Conservation (phyloP, 2,888 invertebrate genomes). For the Drosophila rellima region DNA sequence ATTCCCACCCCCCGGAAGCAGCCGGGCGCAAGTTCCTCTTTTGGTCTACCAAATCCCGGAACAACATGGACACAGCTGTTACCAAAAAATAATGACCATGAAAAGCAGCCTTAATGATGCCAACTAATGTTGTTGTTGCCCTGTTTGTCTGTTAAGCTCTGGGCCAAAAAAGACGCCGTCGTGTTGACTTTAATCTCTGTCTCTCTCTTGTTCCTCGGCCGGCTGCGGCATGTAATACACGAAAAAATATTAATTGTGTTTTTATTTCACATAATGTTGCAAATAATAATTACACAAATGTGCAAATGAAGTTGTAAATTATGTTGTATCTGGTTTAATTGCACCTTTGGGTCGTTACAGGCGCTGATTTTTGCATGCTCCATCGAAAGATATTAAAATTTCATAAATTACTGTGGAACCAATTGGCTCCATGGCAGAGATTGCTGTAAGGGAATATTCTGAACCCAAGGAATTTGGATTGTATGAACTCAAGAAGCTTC, state of each 20-base stretch:
- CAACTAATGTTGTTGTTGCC: constrained; percentile 78
- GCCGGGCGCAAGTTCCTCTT: constrained; percentile 34
- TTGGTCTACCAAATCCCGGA: constrained; percentile 65
- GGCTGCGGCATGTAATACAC: constrained; percentile 52
- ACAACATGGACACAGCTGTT: constrained; percentile 84
- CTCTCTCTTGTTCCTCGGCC: constrained; percentile 11
- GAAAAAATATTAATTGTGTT: constrained; percentile 81
- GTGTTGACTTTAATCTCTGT: constrained; percentile 15
- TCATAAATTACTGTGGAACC: constrained; percentile 12
- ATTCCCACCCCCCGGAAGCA: background rate
- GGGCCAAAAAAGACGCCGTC: constrained; percentile 18
- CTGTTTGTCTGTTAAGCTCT: constrained; percentile 22
- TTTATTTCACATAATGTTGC: constrained; percentile 83
- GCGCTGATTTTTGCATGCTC: constrained; percentile 49
- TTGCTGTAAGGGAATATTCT: background rate
- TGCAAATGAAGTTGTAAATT: constrained; percentile 84
- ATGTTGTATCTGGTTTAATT: constrained; percentile 77
- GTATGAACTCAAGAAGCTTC: background rate
- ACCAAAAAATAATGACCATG: constrained; percentile 85
- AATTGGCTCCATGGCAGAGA: constrained; percentile 22
- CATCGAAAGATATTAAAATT: constrained; percentile 17
- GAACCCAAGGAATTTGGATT: background rate
- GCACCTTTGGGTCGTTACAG: constrained; percentile 60
- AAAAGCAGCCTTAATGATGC: constrained; percentile 86
- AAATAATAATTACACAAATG: constrained; percentile 82